Evolutionary conservation across 2,797 vertebrate genomes (phyloP).

Genomic region (Artibeus jamaicensis): DNA sequence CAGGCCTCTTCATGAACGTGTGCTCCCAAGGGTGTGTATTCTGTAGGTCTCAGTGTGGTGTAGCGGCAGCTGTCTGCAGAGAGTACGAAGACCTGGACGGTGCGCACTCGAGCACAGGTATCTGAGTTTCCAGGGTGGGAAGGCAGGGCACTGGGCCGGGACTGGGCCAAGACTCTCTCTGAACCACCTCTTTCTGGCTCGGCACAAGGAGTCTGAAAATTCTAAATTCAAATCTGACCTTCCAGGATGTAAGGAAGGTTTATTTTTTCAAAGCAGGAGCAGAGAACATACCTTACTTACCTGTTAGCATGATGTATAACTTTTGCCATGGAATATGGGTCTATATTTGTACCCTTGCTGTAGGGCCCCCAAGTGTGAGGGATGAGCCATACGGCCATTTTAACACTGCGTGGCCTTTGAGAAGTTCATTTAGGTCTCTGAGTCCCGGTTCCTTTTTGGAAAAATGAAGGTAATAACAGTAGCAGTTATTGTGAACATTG

Average conservation of each 20-base stretch:
- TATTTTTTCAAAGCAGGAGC: neutral
- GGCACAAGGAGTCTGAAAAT: neutral
- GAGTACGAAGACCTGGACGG: neutral
- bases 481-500: neutral
- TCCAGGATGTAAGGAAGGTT: neutral
- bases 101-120: too few species aligned
- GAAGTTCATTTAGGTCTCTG: neutral
- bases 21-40: neutral
- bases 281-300: neutral
- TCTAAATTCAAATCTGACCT: neutral
- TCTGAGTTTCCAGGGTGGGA: neutral
- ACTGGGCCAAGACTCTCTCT: neutral
- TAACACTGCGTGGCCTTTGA: neutral
- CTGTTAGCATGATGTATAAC: neutral
- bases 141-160: neutral
- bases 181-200: neutral
- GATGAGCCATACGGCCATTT: neutral
- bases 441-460: neutral
- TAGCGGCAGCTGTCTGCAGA: neutral
- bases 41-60: neutral
- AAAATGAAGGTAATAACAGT: neutral
- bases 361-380: neutral
- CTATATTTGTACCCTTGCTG: neutral
- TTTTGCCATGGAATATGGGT: neutral
- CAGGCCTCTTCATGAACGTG: neutral